Percentiles rank a stretch among this genome's conserved stretches.
These are phyloP conservation scores for Alloplasta piceator DNA, from an alignment of 2,888 invertebrate genomes.

Conservation along the genomic window DNA sequence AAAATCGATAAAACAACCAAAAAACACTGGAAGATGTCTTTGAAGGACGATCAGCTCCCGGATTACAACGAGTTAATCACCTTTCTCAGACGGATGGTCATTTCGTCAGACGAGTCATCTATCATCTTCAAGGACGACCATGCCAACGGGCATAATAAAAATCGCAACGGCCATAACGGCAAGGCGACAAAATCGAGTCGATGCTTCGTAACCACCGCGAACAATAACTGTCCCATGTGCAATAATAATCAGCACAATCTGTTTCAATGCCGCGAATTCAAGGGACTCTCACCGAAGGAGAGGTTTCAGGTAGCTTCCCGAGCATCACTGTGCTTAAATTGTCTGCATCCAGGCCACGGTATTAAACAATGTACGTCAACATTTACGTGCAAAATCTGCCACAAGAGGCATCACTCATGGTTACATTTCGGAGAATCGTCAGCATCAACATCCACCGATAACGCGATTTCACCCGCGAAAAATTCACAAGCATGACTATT, in stretches of 20 bases:
- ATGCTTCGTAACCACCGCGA: no score
- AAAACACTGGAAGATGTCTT: conserved; percentile 2
- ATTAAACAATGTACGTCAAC: not conserved
- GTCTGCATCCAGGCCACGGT: not conserved
- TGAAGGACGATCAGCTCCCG: conserved; percentile 7
- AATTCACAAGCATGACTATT: not conserved
- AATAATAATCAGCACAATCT: not conserved
- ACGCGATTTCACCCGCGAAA: not conserved
- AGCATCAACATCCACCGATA: not conserved
- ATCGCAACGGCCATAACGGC: not conserved
- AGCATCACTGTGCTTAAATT: not conserved
- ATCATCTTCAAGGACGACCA: not conserved
- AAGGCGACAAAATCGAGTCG: not conserved
- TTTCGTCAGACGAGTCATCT: not conserved
- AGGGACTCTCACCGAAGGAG: conserved; percentile 7
- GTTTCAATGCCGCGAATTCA: conserved; percentile 3
- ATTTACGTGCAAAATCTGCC: conserved; percentile 13
- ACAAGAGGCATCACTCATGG: conserved; percentile 18
- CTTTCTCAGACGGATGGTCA: conserved; percentile 14
- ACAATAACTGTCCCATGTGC: not conserved
- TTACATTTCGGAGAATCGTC: conserved; percentile 1
- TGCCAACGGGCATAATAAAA: not conserved
- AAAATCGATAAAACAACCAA: no score
- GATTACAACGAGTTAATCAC: conserved; percentile 28
- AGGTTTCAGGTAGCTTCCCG: not conserved